Evolutionary conservation across 2,888 invertebrate genomes (phyloP), one percentile per base, ranked within the genome.

Genomic region (Siphonodentalium dalli): DNA sequence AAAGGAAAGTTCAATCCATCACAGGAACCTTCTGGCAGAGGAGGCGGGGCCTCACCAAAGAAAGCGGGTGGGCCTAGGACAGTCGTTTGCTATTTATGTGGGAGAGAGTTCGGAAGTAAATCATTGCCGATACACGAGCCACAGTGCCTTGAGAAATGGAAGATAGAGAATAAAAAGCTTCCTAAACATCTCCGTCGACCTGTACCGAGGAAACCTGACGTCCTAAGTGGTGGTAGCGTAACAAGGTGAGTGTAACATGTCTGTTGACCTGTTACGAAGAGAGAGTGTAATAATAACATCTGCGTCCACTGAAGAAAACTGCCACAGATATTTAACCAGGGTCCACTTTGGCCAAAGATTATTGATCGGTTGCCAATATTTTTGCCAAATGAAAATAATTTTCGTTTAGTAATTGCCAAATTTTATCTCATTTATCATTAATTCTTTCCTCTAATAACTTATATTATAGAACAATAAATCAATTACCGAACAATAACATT

Each of bases 91-190:
- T 85, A 86, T 73, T 85, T 87, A 66, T 89, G 88, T 66, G 87
- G 87, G 0, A 81, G 86, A 44, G 85, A 85, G 69, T 88, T 88
- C 68, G 87, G 87, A 27, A 83, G 84, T 1, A 84, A 84, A 63
- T 87, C 87, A 38, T 84, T 88, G 20, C 82, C 83, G 41, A 86
- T 88, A 50, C 88, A 88, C 75, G 87, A 88, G 68, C 87, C 87
- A 4, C 86, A 87, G 68, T 89, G 89, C 67, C 72, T 87, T 48
- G 85, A 86, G 61, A 87, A 87, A 66, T 87, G 86, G 86, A 83
- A 86, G 35, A 65, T 77, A 2, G 85, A 86, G 65, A 87, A 87
- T 71, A 83, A 85, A 15, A 82, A 84, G 53, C 75, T 87, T 43
- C 87, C 87, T 1, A 76, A 82, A 13, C 77, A 77, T 43, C 83